These are phyloP conservation scores for Neria commutata DNA, from an alignment of 2,888 invertebrate species.

Conservation along the genomic window DNA sequence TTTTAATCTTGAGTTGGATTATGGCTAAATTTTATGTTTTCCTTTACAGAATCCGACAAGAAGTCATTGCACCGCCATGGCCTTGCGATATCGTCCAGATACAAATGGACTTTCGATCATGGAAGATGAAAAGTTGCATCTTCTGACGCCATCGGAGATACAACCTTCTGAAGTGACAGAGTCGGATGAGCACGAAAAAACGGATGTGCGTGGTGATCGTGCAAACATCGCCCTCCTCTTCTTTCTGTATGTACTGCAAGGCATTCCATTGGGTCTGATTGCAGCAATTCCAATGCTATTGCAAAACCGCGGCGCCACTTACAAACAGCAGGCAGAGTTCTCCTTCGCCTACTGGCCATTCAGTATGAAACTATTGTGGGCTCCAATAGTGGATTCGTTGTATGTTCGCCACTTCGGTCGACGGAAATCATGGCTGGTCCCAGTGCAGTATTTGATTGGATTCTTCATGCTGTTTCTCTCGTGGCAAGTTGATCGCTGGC, in stretches of 20 bases:
- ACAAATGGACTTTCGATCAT: neutral
- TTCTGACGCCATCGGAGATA: neutral
- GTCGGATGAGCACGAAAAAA: conserved; percentile 44
- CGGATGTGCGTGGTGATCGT: conserved; percentile 74
- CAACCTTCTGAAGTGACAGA: neutral
- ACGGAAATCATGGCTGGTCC: conserved; percentile 94
- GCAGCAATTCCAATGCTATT: conserved; percentile 95
- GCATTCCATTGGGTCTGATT: conserved; percentile 92
- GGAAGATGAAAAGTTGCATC: neutral
- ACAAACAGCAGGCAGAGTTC: conserved; percentile 93
- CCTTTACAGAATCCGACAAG: no score
- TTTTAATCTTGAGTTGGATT: no score
- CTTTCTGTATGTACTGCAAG: conserved; percentile 93
- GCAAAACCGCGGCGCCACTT: conserved; percentile 89
- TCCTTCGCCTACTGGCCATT: conserved; percentile 95
- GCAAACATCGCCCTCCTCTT: conserved; percentile 84
- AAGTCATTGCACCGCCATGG: no score
- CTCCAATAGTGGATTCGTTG: conserved; percentile 94
- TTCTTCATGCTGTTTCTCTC: conserved; percentile 89
- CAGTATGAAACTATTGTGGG: conserved; percentile 94
- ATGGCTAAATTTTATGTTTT: no score
- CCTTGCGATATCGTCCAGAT: conserved; percentile 1
- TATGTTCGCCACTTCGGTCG: conserved; percentile 86
- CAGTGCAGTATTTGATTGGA: conserved; percentile 90
- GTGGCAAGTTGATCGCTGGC: conserved; percentile 73